Percentiles rank a stretch among this genome's conserved stretches.
These are phyloP conservation scores for Hormiphora californensis DNA, from an alignment of 37 sponge, comb jelly and placozoan species.

Conservation along the genomic window DNA sequence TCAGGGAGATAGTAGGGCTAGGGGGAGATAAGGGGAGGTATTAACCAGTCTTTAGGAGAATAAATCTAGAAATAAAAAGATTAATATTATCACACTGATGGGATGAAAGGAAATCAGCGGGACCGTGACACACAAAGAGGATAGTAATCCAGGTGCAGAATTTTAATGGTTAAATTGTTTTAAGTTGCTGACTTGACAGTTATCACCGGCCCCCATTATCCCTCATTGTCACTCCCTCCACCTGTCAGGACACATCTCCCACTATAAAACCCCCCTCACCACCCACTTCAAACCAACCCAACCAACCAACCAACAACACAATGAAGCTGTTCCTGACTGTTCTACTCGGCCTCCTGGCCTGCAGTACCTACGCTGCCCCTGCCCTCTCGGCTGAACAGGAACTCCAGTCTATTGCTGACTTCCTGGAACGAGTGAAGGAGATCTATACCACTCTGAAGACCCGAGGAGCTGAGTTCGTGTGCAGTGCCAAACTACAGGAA, in stretches of 20 bases:
- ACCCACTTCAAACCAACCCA: too few species aligned
- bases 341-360: neutral
- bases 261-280: too few species aligned
- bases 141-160: too few species aligned
- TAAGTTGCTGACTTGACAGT: neutral
- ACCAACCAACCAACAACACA: neutral
- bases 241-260: neutral
- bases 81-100: too few species aligned
- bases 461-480: constrained; percentile 1
- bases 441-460: neutral
- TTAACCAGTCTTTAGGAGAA: too few species aligned
- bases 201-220: neutral
- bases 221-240: neutral
- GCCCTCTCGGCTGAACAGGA: neutral
- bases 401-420: neutral
- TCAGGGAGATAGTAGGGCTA: too few species aligned
- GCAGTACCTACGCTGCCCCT: neutral
- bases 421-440: neutral
- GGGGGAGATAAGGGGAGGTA: too few species aligned
- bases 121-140: too few species aligned
- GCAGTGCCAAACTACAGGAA: constrained; percentile 22
- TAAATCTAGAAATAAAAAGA: neutral
- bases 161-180: too few species aligned
- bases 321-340: constrained; percentile 32
- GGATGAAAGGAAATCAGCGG: too few species aligned